Evolutionary conservation across 2,797 vertebrate genomes (phyloP), one percentile per base, ranked within the genome.

Genomic region (Balearica regulorum): DNA sequence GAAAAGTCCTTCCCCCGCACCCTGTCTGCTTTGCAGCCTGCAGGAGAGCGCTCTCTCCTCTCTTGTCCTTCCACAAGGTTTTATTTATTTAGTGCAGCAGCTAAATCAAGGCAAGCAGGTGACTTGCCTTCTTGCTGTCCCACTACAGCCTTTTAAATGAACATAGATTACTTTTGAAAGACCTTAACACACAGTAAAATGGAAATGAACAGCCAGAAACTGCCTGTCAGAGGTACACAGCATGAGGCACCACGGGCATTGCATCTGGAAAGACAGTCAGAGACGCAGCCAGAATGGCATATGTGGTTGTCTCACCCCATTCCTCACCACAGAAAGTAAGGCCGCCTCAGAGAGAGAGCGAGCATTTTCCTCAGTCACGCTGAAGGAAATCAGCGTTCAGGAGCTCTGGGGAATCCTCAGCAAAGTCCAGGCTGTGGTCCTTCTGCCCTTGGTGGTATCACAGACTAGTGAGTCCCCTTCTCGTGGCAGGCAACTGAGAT

Each of bases 201-300:
- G 33, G 48, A 57, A 58, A 35, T 3, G 9, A 73, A 18, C 16
- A 80, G 35, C 7, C 28, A 61, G n/a, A 33, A 28, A 13, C 21
- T 6, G 3, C 33, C 61, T 57, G 25, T 68, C 83, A 49, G 44
- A 62, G 41, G 33, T 33, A 48, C 0, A 0, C 0, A 3, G 12
- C 26, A 3, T 16, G 73, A 76, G 26, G 35, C 65, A 88, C 51
- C 0, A 1, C 0, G 2, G n/a, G 10, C 46, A 18, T 18, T 75
- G 60, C 35, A 6, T 19, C 73, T 83, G 49, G 58, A 51, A 86
- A 57, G 48, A 55, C 44, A 54, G 35, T 49, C 58, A 73, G 31
- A 75, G 29, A 31, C 37, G 19, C 0, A 0, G 66, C 17, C 76
- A 62, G 61, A 95, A 25, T 13, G 43, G 11, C 13, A 1, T 4